These are phyloP conservation scores for Cynodonichthys magdalenae DNA, from an alignment of 2,797 vertebrate genomes.

Conservation along the genomic window DNA sequence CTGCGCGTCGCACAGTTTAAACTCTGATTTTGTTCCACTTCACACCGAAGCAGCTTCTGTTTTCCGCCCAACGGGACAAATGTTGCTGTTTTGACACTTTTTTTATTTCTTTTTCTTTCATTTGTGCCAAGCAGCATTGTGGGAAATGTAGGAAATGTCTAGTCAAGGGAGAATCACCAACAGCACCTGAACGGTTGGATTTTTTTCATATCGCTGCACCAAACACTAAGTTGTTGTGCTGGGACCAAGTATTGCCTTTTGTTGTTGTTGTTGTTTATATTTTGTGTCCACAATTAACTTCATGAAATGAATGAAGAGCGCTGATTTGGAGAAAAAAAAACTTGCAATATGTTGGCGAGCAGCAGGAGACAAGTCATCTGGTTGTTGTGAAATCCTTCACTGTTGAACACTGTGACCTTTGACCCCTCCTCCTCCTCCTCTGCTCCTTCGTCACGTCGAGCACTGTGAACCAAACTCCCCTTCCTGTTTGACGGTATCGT, in stretches of 20 bases:
- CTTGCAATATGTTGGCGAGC: conserved; percentile 33
- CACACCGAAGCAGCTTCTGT: background rate
- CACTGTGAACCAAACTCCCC: conserved; percentile 62
- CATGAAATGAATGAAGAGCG: conserved; percentile 32
- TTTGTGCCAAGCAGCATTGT: conserved; percentile 26
- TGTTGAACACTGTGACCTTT: conserved; percentile 75
- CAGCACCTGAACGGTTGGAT: conserved; percentile 37
- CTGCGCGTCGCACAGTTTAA: background rate
- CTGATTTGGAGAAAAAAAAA: background rate
- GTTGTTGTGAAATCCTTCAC: conserved; percentile 31
- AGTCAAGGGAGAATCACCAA: background rate
- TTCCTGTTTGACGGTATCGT: conserved; percentile 9
- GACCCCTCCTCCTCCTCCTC: conserved; percentile 35
- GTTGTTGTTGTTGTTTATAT: conserved; percentile 29
- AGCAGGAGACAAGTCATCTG: conserved; percentile 10
- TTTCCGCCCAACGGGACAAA: background rate
- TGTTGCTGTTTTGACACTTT: no score
- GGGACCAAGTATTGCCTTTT: conserved; percentile 48
- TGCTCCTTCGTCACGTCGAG: conserved; percentile 35
- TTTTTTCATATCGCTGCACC: conserved; percentile 22
- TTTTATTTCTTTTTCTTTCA: background rate
- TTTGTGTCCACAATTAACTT: conserved; percentile 18
- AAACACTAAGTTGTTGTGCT: conserved; percentile 33
- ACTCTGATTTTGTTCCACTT: background rate
- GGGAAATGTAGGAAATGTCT: conserved; percentile 35